Conservation (phyloP, 1,140 invertebrate genomes). For the Drosophila asahinai region DNA sequence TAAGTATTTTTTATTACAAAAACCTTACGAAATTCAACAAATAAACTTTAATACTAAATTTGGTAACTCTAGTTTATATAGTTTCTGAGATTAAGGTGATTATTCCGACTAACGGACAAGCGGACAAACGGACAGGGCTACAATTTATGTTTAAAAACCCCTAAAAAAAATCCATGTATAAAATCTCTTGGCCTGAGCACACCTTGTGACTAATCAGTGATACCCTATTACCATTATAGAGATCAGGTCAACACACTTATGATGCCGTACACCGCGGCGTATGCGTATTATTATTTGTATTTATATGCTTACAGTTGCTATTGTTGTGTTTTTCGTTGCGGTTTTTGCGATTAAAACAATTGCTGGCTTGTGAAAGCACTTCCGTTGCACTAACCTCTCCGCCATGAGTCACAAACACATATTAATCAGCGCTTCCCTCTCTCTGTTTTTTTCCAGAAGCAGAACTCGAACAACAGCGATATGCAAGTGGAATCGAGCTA, state of each 20-base stretch:
- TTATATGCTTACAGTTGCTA: slow-evolving; percentile 26
- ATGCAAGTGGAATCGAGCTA: slow-evolving; percentile 84
- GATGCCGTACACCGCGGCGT: slow-evolving; percentile 27
- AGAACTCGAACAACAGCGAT: slow-evolving; percentile 6
- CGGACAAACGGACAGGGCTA: too few species aligned
- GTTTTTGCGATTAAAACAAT: slow-evolving; percentile 77
- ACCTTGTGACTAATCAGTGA: slow-evolving; percentile 14
- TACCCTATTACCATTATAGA: slow-evolving; percentile 5
- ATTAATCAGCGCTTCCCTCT: slow-evolving; percentile 60
- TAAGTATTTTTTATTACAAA: background rate
- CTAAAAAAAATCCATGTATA: background rate
- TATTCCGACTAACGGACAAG: background rate
- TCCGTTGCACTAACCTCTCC: slow-evolving; percentile 47
- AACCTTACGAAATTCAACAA: too few species aligned
- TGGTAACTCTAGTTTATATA: background rate
- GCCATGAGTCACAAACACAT: slow-evolving; percentile 62
- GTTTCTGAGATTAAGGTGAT: background rate
- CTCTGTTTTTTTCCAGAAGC: slow-evolving; percentile 45
- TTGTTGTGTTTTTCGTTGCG: slow-evolving; percentile 44
- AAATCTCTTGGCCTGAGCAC: background rate
- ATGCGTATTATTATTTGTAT: slow-evolving; percentile 38
- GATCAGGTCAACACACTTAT: slow-evolving; percentile 31
- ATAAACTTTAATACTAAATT: background rate
- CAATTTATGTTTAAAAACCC: too few species aligned
- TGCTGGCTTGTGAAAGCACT: slow-evolving; percentile 77